phyloP scores from a whole-genome alignment of 1,140 invertebrate genomes.

The Bombus haemorrhoidalis region DNA sequence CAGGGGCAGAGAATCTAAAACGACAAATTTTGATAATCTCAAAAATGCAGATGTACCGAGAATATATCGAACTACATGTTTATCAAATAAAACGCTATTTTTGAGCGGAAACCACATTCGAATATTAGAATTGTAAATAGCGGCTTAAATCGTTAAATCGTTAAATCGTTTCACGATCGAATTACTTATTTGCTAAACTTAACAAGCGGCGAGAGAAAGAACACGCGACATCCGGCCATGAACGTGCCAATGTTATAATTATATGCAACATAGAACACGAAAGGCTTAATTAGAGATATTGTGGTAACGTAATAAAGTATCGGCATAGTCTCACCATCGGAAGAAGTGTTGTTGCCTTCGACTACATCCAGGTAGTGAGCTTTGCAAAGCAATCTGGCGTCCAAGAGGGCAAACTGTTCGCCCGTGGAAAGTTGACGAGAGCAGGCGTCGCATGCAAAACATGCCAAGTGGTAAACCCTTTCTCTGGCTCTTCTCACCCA shows the following conservation, averaged over 20 bases:
- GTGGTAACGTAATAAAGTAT: neutral
- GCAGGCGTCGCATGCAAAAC: constrained; percentile 98
- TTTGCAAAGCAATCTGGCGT: constrained; percentile 96
- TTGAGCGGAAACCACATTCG: too few species aligned
- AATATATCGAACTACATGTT: too few species aligned
- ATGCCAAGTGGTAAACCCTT: constrained; percentile 98
- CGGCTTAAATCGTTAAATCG: too few species aligned
- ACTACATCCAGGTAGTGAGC: constrained; percentile 97
- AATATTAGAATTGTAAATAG: too few species aligned
- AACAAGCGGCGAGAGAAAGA: too few species aligned
- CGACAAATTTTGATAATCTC: too few species aligned
- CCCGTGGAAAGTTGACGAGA: constrained; percentile 98
- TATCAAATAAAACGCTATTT: too few species aligned
- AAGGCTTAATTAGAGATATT: neutral
- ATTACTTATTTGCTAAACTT: too few species aligned
- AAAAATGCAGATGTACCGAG: too few species aligned
- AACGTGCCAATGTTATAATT: neutral
- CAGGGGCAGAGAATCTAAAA: too few species aligned
- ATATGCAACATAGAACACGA: neutral
- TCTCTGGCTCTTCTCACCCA: constrained; percentile 98
- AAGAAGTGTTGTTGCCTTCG: constrained; percentile 94
- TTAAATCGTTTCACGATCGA: too few species aligned
- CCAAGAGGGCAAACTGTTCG: constrained; percentile 98
- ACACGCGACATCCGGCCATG: too few species aligned
- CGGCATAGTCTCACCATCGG: constrained; percentile 64